phyloP scores from a whole-genome alignment of 2,113 vertebrate species.

The Glaucidium brasilianum region DNA sequence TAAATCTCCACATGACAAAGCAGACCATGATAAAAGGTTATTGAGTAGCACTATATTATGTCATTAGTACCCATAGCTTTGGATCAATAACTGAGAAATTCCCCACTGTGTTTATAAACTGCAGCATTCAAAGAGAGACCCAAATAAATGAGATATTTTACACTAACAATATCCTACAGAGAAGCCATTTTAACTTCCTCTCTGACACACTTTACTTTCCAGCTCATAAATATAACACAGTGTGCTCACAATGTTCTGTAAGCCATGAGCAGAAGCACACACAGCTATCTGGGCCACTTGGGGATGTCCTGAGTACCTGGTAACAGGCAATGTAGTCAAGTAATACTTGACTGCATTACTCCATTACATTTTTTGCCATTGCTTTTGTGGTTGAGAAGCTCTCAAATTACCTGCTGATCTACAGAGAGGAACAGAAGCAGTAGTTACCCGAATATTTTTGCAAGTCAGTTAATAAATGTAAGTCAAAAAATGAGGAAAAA shows the following conservation, averaged over 20 bases:
- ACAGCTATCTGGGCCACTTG: neutral
- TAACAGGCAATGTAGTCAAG: neutral
- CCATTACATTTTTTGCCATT: neutral
- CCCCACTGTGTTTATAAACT: conserved; percentile 55
- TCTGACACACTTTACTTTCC: conserved; percentile 44
- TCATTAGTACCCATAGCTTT: conserved; percentile 62
- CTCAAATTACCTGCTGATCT: conserved; percentile 9
- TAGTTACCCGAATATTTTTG: neutral
- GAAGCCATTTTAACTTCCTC: conserved; percentile 57
- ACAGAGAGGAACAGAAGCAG: neutral
- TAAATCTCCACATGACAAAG: conserved; percentile 53
- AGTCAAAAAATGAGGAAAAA: neutral
- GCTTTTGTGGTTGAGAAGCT: neutral
- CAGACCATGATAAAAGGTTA: conserved; percentile 51
- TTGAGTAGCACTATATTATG: conserved; percentile 42
- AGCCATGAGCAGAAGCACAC: neutral
- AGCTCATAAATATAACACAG: conserved; percentile 52
- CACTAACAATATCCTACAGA: conserved; percentile 35
- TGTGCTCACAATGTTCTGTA: neutral
- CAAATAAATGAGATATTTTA: conserved; percentile 64
- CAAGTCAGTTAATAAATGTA: neutral
- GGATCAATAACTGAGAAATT: conserved; percentile 65
- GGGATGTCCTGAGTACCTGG: neutral
- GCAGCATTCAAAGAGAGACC: conserved; percentile 21
- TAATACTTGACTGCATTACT: neutral